These are phyloP conservation scores for Chloroclystis v-ata DNA, from an alignment of 2,888 invertebrate species.

Conservation along the genomic window DNA sequence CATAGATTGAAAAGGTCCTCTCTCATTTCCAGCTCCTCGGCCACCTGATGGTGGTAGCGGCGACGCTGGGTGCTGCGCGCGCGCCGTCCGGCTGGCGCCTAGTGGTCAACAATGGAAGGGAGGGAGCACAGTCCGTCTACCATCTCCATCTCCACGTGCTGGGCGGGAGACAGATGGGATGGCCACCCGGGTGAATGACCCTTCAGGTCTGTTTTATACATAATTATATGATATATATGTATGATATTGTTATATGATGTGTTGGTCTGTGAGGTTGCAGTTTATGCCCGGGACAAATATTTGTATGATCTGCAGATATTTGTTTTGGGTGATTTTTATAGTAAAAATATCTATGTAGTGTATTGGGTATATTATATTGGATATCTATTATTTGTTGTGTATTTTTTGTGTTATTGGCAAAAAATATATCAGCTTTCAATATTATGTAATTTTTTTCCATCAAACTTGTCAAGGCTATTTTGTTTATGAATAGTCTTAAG, in stretches of 20 bases:
- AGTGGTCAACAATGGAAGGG: conserved; percentile 87
- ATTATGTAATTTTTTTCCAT: background rate
- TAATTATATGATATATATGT: too few relatives aligned
- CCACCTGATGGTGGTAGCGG: conserved; percentile 83
- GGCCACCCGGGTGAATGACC: conserved; percentile 79
- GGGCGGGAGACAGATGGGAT: conserved; percentile 87
- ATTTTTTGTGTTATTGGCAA: too few relatives aligned
- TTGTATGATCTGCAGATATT: too few relatives aligned
- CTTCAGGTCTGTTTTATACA: too few relatives aligned
- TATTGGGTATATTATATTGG: too few relatives aligned
- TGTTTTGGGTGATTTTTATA: too few relatives aligned
- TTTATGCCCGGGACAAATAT: too few relatives aligned
- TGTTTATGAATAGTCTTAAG: conserved; percentile 5
- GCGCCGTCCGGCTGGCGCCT: conserved; percentile 84
- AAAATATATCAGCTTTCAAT: background rate
- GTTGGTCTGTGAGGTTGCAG: too few relatives aligned
- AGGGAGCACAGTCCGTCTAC: conserved; percentile 90
- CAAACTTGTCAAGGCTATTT: conserved; percentile 11
- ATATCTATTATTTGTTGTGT: too few relatives aligned
- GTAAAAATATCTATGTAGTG: too few relatives aligned
- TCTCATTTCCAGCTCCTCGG: conserved; percentile 84
- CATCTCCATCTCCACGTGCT: conserved; percentile 90
- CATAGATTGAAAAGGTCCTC: too few relatives aligned
- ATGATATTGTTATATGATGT: too few relatives aligned
- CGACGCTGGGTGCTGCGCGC: conserved; percentile 79